These are phyloP conservation scores for Heteropelma amictum DNA, from an alignment of 2,888 invertebrate genomes.

Conservation along the genomic window DNA sequence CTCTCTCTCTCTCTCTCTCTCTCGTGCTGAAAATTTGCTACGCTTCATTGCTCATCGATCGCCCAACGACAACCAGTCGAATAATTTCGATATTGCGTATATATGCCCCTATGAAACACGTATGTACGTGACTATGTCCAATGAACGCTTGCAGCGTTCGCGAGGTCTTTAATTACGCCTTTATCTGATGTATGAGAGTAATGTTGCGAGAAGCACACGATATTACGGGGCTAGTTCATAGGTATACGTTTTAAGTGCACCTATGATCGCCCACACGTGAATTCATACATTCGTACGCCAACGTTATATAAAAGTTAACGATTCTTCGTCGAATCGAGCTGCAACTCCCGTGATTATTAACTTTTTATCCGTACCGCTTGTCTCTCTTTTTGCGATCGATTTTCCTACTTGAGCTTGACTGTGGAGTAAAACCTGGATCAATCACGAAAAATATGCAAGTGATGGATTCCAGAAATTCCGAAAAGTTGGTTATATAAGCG, in stretches of 20 bases:
- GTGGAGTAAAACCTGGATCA: no score
- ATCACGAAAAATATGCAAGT: no score
- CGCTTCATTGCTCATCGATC: constrained; percentile 25
- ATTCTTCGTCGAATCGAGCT: no score
- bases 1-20: background rate
- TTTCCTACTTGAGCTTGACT: no score
- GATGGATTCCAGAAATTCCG: no score
- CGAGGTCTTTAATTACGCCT: constrained; percentile 70
- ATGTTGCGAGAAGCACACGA: constrained; percentile 65
- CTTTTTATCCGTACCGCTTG: no score
- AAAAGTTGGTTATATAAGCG: no score
- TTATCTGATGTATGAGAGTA: constrained; percentile 70
- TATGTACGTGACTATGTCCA: constrained; percentile 6
- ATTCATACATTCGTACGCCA: background rate
- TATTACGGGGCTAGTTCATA: constrained; percentile 59
- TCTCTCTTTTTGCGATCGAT: no score
- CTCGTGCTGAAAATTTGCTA: constrained; percentile 17
- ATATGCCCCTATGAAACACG: background rate
- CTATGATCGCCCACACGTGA: background rate
- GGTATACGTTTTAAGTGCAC: constrained; percentile 1
- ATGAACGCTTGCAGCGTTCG: no score
- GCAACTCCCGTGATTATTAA: no score
- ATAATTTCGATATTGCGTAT: background rate
- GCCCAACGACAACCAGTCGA: background rate
- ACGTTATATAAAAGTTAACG: background rate